A percentile compares a stretch with the other conserved stretches of the same genome.
These are phyloP conservation scores for Ficedula albicollis DNA, from an alignment of 2,797 vertebrate species.

Conservation along the genomic window DNA sequence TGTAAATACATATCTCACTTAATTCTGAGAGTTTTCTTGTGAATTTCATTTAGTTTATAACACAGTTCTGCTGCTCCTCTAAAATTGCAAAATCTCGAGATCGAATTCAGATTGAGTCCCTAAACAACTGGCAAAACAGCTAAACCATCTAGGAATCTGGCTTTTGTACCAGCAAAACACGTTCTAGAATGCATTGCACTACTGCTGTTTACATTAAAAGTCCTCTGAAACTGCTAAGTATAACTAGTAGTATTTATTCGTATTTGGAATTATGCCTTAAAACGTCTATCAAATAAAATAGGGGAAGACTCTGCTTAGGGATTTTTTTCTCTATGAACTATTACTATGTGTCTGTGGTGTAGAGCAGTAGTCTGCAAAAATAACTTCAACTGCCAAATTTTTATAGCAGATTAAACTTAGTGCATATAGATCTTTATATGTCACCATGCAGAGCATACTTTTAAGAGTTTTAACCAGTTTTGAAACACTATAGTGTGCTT, in stretches of 20 bases:
- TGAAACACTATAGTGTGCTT: constrained; percentile 31
- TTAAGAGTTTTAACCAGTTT: constrained; percentile 43
- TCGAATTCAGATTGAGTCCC: not conserved
- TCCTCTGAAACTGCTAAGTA: not conserved
- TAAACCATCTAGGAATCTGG: not conserved
- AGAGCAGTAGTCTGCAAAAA: not conserved
- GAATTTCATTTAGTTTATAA: not conserved
- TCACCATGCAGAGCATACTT: constrained; percentile 32
- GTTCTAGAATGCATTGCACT: not conserved
- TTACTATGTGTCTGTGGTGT: not conserved
- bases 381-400: constrained; percentile 47
- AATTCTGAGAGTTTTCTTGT: not conserved
- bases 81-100: not conserved
- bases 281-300: not conserved
- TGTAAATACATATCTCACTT: not conserved
- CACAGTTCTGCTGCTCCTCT: not conserved
- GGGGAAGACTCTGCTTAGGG: not conserved
- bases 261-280: not conserved
- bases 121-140: not conserved
- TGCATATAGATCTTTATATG: constrained; percentile 40
- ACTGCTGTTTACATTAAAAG: not conserved
- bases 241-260: not conserved
- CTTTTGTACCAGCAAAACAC: not conserved
- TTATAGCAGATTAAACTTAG: constrained; percentile 48
- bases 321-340: not conserved